Evolutionary conservation across 2,888 invertebrate species (phyloP).

Genomic region (Macrosiphum euphorbiae): DNA sequence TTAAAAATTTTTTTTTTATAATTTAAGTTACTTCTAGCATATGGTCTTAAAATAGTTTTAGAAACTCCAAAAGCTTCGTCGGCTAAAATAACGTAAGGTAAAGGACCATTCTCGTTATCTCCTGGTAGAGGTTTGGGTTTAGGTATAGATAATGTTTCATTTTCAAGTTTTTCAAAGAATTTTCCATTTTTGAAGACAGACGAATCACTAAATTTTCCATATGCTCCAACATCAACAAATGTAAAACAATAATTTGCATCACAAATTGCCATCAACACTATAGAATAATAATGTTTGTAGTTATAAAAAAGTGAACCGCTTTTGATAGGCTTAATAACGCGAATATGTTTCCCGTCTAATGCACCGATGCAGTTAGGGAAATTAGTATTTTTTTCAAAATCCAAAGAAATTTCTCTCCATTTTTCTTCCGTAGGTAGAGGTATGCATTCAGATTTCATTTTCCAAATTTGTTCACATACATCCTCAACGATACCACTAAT

Average conservation of each 20-base stretch:
- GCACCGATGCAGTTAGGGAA: conserved; percentile 65
- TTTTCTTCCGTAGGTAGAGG: conserved; percentile 39
- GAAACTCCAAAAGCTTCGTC: conserved; percentile 66
- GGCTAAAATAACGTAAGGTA: conserved; percentile 64
- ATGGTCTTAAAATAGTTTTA: conserved; percentile 65
- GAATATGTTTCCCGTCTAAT: conserved; percentile 65
- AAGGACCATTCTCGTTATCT: conserved; percentile 6
- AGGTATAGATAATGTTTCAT: conserved; percentile 24
- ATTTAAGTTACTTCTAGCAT: conserved; percentile 65
- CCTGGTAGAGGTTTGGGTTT: not conserved
- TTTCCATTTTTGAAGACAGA: conserved; percentile 38
- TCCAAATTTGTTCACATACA: conserved; percentile 39
- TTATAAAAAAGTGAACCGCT: conserved; percentile 61
- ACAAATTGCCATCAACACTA: conserved; percentile 62
- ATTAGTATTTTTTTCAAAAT: conserved; percentile 65
- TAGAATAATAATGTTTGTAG: conserved; percentile 63
- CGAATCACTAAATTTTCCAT: conserved; percentile 62
- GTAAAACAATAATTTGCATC: conserved; percentile 64
- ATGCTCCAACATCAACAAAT: conserved; percentile 61
- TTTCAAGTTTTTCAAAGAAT: not conserved
- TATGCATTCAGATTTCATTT: conserved; percentile 3
- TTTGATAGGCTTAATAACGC: conserved; percentile 61
- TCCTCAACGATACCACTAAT: conserved; percentile 24
- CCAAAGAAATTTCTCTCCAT: conserved; percentile 55
- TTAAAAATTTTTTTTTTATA: conserved; percentile 61